phyloP scores from a whole-genome alignment of 2,888 invertebrate genomes.

The Pinctada fucata region DNA sequence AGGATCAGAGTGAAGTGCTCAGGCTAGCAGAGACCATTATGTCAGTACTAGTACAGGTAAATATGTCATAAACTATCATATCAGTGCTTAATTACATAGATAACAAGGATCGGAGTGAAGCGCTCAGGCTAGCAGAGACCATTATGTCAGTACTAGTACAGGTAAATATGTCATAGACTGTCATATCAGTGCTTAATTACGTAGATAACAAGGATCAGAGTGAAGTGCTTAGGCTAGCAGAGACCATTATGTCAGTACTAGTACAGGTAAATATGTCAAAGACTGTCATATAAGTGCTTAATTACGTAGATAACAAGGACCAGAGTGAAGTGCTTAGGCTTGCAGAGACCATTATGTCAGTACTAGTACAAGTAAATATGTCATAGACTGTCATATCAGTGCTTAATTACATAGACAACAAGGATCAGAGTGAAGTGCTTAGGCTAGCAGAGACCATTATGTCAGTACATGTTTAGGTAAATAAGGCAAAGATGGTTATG shows the following conservation, averaged over 20 bases:
- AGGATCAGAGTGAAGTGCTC: not conserved
- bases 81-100: too few relatives aligned
- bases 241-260: too few relatives aligned
- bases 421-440: not conserved
- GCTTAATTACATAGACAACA: too few relatives aligned
- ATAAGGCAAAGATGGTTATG: too few relatives aligned
- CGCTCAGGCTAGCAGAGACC: slow-evolving; percentile 33
- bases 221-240: too few relatives aligned
- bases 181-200: too few relatives aligned
- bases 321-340: slow-evolving; percentile 24
- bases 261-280: not conserved
- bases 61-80: too few relatives aligned
- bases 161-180: slow-evolving; percentile 24
- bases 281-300: not conserved
- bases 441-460: slow-evolving; percentile 37
- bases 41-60: slow-evolving; percentile 43
- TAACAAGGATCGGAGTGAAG: not conserved
- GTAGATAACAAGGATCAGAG: too few relatives aligned
- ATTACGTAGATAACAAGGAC: not conserved
- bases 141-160: slow-evolving; percentile 39
- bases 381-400: too few relatives aligned
- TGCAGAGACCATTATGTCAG: slow-evolving; percentile 30
- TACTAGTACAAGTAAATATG: slow-evolving; percentile 40
- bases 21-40: slow-evolving; percentile 36
- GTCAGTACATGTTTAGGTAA: slow-evolving; percentile 43